Percentiles rank a stretch among this genome's conserved stretches.
Evolutionary conservation across 2,113 vertebrate genomes (phyloP).

Genomic region (Hyperoodon ampullatus): DNA sequence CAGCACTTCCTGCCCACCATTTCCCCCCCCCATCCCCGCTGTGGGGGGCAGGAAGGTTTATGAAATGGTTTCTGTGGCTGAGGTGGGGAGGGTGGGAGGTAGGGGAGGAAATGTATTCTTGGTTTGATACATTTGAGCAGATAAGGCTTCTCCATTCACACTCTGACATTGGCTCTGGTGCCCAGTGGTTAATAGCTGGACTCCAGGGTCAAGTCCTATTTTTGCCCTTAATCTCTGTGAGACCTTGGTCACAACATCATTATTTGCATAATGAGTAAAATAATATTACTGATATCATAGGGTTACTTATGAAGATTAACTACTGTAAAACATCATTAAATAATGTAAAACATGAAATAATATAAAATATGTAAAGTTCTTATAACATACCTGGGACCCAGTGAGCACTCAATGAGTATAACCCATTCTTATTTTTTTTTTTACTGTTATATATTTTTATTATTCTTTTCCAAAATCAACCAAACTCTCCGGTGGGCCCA

Average conservation of each 20-base stretch:
- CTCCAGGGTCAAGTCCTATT: background rate
- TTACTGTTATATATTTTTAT: background rate
- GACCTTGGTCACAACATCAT: background rate
- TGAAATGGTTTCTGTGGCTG: background rate
- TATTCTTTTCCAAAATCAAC: constrained; percentile 42
- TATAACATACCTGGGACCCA: background rate
- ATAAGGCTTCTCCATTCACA: background rate
- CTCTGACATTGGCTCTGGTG: background rate
- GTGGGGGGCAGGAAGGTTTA: background rate
- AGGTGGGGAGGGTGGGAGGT: background rate
- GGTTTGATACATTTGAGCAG: background rate
- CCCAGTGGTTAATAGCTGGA: background rate
- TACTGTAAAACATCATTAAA: background rate
- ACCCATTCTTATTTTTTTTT: background rate
- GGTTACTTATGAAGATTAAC: background rate
- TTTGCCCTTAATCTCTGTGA: background rate
- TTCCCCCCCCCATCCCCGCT: rapidly evolving
- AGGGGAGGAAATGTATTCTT: background rate
- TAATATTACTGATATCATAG: background rate
- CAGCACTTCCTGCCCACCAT: background rate
- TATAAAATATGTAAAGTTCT: background rate
- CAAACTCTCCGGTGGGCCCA: background rate
- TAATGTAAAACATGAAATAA: background rate
- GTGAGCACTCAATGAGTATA: background rate
- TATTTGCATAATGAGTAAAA: background rate